Evolutionary conservation across 2,113 vertebrate species (phyloP), one percentile per base, ranked within the genome.

Genomic region (Cyanoderma ruficeps): DNA sequence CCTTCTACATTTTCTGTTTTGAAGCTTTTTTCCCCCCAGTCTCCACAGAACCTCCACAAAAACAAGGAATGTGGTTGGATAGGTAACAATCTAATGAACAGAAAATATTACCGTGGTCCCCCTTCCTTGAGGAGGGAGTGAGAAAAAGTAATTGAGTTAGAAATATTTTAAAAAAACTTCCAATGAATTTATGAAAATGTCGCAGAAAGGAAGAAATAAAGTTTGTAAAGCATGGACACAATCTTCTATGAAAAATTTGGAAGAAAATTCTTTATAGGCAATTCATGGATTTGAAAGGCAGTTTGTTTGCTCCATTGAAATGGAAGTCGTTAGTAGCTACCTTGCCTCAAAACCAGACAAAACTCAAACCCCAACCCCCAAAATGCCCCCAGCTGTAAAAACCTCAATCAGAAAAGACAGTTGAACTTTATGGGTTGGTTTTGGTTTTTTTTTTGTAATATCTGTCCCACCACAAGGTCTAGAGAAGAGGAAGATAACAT

Each of bases 311-410:
- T 59, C 20, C 28, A 10, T 16, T 50, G 28, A 61, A 70, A 30
- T 27, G 11, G 23, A 74, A 74, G 20, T 17, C 5, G 39, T 16
- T 55, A 55, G 14, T 28, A 19, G 12, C 17, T 55, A 16, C 15
- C 4, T 47, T 78, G 35, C 9, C 13, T 59, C 28, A 59, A 84
- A 89, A 44, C 1, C 15, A 77, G 55, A 24, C 3, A 19, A 53
- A 57, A 65, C 15, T 10, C 6, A 49, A 5, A 12, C 16, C 10
- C 13, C 6, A 42, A 0, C 0, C 9, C 67, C 16, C 7, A 31
- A 61, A 88, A 31, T 4, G 2, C 2, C 18, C 8, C 3, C 12
- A 72, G 3, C 15, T n/a, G 10, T 37, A 63, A 39, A 82, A 83
- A 18, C 5, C 24, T 92, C 22, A 46, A 31, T 53, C 21, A 44